Evolutionary conservation across 2,113 vertebrate species (phyloP).

Genomic region (Anolis carolinensis): DNA sequence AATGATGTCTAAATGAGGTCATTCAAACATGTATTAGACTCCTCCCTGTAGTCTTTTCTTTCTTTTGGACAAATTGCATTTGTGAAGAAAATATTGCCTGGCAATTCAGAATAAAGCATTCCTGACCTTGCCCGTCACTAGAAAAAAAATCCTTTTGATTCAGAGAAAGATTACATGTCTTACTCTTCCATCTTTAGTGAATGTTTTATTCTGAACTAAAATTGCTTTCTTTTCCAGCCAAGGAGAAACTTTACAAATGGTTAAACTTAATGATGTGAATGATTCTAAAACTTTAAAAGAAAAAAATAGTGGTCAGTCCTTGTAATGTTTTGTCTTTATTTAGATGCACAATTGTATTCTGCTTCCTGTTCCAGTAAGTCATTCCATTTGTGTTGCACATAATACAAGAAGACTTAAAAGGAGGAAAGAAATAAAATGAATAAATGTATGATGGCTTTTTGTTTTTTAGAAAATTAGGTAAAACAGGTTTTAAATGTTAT

Average conservation of each 20-base stretch:
- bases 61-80: conserved; percentile 59
- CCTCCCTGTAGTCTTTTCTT: conserved; percentile 54
- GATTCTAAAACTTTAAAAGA: neutral
- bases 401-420: neutral
- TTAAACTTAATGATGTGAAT: conserved; percentile 21
- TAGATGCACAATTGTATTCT: neutral
- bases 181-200: conserved; percentile 46
- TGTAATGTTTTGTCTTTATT: neutral
- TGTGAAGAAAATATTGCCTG: conserved; percentile 58
- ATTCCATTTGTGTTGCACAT: neutral
- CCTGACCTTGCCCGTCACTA: conserved; percentile 47
- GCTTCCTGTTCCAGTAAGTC: neutral
- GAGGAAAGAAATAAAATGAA: neutral
- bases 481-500: neutral
- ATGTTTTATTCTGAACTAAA: conserved; percentile 56
- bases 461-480: neutral
- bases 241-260: conserved; percentile 54
- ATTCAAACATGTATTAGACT: conserved; percentile 67
- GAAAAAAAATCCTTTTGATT: conserved; percentile 46
- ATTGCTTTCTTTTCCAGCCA: conserved; percentile 55
- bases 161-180: conserved; percentile 60
- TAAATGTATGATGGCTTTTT: neutral
- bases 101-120: conserved; percentile 63
- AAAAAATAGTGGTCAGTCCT: neutral
- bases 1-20: conserved; percentile 72